Base-by-base conservation (phyloP, 2,888 invertebrate species). In the Sinodicranocentrus sp. region DNA sequence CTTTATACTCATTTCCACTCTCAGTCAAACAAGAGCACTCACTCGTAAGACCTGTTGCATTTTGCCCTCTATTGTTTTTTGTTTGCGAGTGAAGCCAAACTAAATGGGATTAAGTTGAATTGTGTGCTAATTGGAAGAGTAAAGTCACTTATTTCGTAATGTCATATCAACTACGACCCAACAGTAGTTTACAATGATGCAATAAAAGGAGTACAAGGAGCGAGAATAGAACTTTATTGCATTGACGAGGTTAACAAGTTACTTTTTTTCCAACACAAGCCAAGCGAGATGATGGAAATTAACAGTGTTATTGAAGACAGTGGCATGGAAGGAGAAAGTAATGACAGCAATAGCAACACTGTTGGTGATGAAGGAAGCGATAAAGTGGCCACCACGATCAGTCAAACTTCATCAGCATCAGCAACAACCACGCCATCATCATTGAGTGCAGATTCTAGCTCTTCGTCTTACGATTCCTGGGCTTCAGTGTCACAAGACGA, bases 31-130 rank as follows among this genome's bases (percentile, higher is more conserved):
- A 61, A 68, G 61, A 63, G 61, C 33, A 79, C 61, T 71, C 71
- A 72, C 52, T 65, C 65, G 6, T 39, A 25, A 73, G 63, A 79
- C 79, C 79, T 79, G 79, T 79, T 79, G 79, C 79, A 71, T 54
- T 79, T 63, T 79, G 71, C 54, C 71, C 79, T 48, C 48, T 19
- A 19, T 23, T 23, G 5, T 23, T 10, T n/a, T 48, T 6, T 21
- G 19, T 23, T 21, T 21, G 23, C 19, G 48, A 48, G 8, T 15
- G n/a, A n/a, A 13, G 15, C 48, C 57, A 57, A 23, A 2, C 5
- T 6, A 21, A 17, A 6, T 33, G 33, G 15, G 48, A 10, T 48
- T 48, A 21, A 21, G 23, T 21, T 19, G 23, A 57, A 10, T 52
- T 5, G 52, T n/a, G 52, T 17, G 52, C 52, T 17, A 52, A n/a